Conservation (phyloP, 92 coral and sea anemone species). For the Nematostella vectensis region DNA sequence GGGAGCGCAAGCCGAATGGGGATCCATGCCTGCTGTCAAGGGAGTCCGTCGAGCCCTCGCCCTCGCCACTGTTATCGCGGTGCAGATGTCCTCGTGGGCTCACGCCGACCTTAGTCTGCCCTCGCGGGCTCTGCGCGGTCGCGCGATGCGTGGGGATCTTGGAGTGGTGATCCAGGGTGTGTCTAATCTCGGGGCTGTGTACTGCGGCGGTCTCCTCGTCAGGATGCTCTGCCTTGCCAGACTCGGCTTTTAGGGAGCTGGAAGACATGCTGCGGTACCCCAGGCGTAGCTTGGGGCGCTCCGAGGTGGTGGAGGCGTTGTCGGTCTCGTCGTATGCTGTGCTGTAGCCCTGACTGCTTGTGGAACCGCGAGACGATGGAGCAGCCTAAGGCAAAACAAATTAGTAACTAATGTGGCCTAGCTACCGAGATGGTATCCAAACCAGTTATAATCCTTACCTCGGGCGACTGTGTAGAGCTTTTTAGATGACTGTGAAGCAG, state of each 20-base stretch:
- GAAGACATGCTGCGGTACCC: constrained; percentile 91
- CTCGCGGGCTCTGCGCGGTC: constrained; percentile 39
- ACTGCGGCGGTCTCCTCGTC: constrained; percentile 11
- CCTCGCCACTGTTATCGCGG: constrained; percentile 57
- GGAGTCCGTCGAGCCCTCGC: constrained; percentile 42
- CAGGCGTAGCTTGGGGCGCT: constrained; percentile 73
- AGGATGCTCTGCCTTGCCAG: constrained; percentile 28
- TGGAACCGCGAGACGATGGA: constrained; percentile 59
- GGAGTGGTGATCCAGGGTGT: constrained; percentile 31
- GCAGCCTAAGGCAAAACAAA: constrained; percentile 42
- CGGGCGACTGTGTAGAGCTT: too few species aligned
- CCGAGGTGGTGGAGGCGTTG: constrained; percentile 32
- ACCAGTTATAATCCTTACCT: too few species aligned
- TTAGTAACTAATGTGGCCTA: background rate
- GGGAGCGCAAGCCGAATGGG: constrained; percentile 51
- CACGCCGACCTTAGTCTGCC: constrained; percentile 35
- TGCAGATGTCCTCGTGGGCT: constrained; percentile 37
- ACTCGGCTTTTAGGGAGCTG: constrained; percentile 54
- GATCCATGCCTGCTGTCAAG: constrained; percentile 47
- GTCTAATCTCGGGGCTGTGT: constrained; percentile 7
- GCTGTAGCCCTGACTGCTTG: constrained; percentile 36
- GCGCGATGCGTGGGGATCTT: constrained; percentile 30
- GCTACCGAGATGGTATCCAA: background rate
- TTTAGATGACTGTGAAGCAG: constrained; percentile 87
- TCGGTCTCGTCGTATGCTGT: constrained; percentile 61